A percentile compares a stretch with the other conserved stretches of the same genome.
phyloP scores from a whole-genome alignment of 2,888 invertebrate genomes.

The Charanyca ferruginea region DNA sequence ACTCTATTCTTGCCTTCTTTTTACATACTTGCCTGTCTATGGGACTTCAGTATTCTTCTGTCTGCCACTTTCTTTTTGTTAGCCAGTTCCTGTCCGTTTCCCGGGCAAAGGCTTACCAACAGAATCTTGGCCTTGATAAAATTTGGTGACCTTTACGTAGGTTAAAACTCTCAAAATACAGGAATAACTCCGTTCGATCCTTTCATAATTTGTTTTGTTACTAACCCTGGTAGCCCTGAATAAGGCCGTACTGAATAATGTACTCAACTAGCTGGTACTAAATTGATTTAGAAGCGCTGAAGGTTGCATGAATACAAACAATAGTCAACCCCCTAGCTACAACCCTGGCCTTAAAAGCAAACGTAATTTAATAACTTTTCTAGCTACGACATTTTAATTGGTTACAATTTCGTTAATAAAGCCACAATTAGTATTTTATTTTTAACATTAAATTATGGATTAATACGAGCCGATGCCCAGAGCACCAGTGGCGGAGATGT shows the following conservation, averaged over 20 bases:
- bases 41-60: not conserved
- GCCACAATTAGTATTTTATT: slow-evolving; percentile 1
- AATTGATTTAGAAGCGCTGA: slow-evolving; percentile 28
- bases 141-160: not conserved
- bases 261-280: slow-evolving; percentile 20
- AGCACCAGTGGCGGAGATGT: not conserved
- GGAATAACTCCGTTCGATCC: not conserved
- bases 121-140: not conserved
- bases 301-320: slow-evolving; percentile 28
- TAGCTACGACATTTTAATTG: slow-evolving; percentile 25
- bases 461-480: not conserved
- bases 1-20: not conserved
- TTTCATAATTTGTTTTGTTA: slow-evolving; percentile 23
- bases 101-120: no score
- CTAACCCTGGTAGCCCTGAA: slow-evolving; percentile 7
- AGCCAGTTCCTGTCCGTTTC: no score
- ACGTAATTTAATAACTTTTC: slow-evolving; percentile 33
- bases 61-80: no score
- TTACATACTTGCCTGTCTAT: no score
- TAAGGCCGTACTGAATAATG: slow-evolving; percentile 19
- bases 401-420: not conserved
- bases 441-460: no score
- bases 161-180: not conserved
- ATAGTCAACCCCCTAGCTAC: slow-evolving; percentile 29
- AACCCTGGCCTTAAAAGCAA: slow-evolving; percentile 46